These are phyloP conservation scores for Neuroscelio doddi DNA, from an alignment of 2,888 invertebrate species.

Conservation along the genomic window DNA sequence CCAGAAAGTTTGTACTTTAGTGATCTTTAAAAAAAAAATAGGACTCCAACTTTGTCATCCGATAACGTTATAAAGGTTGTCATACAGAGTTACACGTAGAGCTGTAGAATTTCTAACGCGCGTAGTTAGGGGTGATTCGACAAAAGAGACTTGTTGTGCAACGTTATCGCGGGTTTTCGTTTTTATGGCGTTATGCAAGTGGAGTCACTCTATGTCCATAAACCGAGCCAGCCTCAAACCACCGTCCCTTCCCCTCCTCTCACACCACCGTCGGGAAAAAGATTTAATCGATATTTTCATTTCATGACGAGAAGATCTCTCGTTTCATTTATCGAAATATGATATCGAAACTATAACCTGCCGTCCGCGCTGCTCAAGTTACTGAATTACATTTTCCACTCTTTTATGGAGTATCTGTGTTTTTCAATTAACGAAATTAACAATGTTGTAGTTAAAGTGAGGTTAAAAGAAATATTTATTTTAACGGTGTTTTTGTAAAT, in stretches of 20 bases:
- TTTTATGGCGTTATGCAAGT: constrained; percentile 34
- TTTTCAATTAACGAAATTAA: background rate
- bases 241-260: constrained; percentile 66
- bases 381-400: constrained; percentile 6
- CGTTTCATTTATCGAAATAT: constrained; percentile 15
- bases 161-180: constrained; percentile 21
- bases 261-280: constrained; percentile 50
- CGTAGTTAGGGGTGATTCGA: background rate
- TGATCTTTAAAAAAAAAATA: background rate
- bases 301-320: background rate
- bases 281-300: constrained; percentile 11
- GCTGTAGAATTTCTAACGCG: background rate
- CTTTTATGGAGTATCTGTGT: background rate
- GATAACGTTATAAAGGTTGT: constrained; percentile 7
- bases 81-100: background rate
- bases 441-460: background rate
- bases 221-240: constrained; percentile 69
- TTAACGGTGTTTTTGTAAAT: background rate
- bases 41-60: constrained; percentile 5
- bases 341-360: constrained; percentile 35
- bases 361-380: constrained; percentile 56
- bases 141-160: constrained; percentile 7
- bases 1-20: background rate
- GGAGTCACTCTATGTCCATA: constrained; percentile 63
- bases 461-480: constrained; percentile 1